phyloP scores from a whole-genome alignment of 2,888 invertebrate species.

The Coleophora flavipennella region DNA sequence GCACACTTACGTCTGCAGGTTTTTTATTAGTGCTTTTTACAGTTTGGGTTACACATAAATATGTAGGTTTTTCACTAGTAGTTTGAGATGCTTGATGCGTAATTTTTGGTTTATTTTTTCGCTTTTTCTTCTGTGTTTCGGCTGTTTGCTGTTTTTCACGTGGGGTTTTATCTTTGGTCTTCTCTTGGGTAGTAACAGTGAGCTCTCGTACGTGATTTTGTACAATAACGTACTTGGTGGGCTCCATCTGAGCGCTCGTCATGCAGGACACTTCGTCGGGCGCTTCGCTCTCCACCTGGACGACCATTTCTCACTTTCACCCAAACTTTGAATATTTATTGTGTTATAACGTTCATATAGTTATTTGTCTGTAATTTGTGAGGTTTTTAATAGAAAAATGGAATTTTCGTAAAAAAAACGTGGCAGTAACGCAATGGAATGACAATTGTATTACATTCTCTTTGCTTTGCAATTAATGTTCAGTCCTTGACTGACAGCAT shows the following conservation, averaged over 20 bases:
- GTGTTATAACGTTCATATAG: too few species aligned
- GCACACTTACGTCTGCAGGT: constrained; percentile 16
- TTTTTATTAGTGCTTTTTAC: constrained; percentile 9
- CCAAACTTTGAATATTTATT: too few species aligned
- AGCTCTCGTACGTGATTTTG: constrained; percentile 39
- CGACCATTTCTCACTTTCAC: constrained; percentile 3
- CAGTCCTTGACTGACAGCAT: too few species aligned
- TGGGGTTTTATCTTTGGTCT: constrained; percentile 4
- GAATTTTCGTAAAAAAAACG: too few species aligned
- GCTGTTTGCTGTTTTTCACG: constrained; percentile 5
- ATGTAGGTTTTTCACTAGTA: too few species aligned
- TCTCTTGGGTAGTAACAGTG: constrained; percentile 9
- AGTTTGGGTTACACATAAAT: constrained; percentile 6
- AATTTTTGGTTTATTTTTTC: not conserved
- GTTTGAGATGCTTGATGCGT: too few species aligned
- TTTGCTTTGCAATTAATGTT: too few species aligned
- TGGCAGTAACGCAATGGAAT: too few species aligned
- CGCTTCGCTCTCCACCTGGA: constrained; percentile 5
- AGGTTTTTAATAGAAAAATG: too few species aligned
- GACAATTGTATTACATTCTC: too few species aligned
- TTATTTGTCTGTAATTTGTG: too few species aligned
- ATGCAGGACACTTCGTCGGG: constrained; percentile 2
- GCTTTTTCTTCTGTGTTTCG: constrained; percentile 6
- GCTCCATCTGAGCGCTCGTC: constrained; percentile 1
- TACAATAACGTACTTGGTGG: constrained; percentile 23